phyloP scores from a whole-genome alignment of 1,140 invertebrate species.

The Calliphora vicina region DNA sequence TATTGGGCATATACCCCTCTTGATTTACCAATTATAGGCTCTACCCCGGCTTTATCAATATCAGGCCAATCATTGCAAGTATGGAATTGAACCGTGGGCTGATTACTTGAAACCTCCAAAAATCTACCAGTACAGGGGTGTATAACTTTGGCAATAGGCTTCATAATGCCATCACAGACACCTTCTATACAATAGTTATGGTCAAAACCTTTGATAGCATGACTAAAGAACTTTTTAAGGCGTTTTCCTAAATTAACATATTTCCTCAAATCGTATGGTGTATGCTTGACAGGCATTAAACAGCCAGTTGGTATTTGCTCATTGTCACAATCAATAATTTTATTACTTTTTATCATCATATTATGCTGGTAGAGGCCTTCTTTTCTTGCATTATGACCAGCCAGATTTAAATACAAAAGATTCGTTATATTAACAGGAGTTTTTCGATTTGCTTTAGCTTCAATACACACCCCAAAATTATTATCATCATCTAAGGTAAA shows the following conservation, averaged over 20 bases:
- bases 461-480: constrained; percentile 75
- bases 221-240: constrained; percentile 48
- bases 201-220: constrained; percentile 71
- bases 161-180: not conserved
- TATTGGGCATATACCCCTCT: not conserved
- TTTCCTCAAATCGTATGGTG: constrained; percentile 75
- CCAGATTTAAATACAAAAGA: constrained; percentile 94
- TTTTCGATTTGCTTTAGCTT: constrained; percentile 75
- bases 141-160: constrained; percentile 64
- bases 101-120: constrained; percentile 81
- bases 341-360: constrained; percentile 76
- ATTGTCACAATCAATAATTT: constrained; percentile 76
- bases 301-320: constrained; percentile 81
- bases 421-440: constrained; percentile 91
- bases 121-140: constrained; percentile 76
- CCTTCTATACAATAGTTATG: constrained; percentile 65
- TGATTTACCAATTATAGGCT: not conserved
- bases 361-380: constrained; percentile 76
- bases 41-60: constrained; percentile 53
- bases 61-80: constrained; percentile 80
- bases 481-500: constrained; percentile 79
- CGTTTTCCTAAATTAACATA: constrained; percentile 66
- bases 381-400: constrained; percentile 72
- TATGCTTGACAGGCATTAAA: constrained; percentile 70
- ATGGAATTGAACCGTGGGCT: constrained; percentile 91